phyloP scores from a whole-genome alignment of 2,113 vertebrate species.

The Desmodus rotundus region DNA sequence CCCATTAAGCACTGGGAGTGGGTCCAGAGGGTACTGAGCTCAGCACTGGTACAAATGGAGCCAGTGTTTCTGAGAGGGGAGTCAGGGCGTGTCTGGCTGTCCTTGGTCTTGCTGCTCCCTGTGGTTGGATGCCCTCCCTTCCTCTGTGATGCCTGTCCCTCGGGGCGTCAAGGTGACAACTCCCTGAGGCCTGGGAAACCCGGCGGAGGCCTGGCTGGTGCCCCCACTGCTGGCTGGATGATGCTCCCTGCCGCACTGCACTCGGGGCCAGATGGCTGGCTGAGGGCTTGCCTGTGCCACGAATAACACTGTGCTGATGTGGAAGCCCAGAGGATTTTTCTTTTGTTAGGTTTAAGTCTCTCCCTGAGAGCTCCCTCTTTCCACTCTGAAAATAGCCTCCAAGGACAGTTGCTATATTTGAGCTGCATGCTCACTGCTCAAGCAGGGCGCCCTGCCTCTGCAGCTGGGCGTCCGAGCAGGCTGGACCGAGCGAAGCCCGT shows the following conservation, averaged over 20 bases:
- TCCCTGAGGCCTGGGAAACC: background rate
- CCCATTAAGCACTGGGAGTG: too few species aligned
- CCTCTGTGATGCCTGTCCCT: background rate
- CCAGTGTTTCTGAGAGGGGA: background rate
- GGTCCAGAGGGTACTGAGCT: background rate
- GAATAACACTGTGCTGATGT: background rate
- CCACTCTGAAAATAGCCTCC: constrained; percentile 56
- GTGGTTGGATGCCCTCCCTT: background rate
- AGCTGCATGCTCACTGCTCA: background rate
- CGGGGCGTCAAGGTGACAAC: background rate
- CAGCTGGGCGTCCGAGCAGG: background rate
- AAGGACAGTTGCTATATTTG: constrained; percentile 55
- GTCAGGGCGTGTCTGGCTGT: too few species aligned
- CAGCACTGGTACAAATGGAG: background rate
- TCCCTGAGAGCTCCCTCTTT: background rate
- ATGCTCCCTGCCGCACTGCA: too few species aligned
- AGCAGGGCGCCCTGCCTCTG: background rate
- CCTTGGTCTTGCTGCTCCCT: background rate
- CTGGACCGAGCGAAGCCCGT: background rate
- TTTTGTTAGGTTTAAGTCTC: constrained; percentile 44
- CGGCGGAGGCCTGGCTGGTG: background rate
- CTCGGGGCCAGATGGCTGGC: background rate
- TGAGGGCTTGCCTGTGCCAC: background rate
- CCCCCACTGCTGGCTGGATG: background rate
- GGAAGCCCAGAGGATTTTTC: constrained; percentile 67